Conservation (phyloP, 2,888 invertebrate genomes). For the Meliscaeva auricollis region DNA sequence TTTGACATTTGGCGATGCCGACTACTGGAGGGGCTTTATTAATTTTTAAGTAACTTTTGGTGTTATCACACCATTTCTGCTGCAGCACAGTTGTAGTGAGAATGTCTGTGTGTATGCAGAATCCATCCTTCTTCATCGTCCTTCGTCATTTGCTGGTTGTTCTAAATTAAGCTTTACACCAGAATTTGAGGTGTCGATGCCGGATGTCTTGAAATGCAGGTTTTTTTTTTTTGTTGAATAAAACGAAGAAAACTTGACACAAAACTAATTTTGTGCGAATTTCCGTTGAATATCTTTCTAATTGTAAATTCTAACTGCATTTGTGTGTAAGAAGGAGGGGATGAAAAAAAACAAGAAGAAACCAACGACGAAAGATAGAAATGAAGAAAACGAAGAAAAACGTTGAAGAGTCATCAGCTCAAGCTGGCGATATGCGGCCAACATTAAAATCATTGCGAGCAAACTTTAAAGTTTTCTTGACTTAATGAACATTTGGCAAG, state of each 20-base stretch:
- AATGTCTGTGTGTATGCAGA: background rate
- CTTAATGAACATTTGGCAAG: constrained; percentile 70
- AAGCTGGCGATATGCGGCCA: constrained; percentile 42
- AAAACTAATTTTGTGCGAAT: constrained; percentile 71
- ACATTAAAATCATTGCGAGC: constrained; percentile 56
- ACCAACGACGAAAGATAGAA: background rate
- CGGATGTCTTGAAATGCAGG: constrained; percentile 17
- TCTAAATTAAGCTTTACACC: constrained; percentile 46
- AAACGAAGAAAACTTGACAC: constrained; percentile 57
- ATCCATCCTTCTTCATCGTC: background rate
- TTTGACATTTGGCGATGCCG: constrained; percentile 51
- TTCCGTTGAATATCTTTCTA: constrained; percentile 62
- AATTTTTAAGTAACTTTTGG: constrained; percentile 70
- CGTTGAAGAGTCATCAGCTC: constrained; percentile 34
- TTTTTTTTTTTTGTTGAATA: background rate
- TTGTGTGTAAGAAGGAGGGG: constrained; percentile 9
- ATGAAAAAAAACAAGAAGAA: constrained; percentile 43
- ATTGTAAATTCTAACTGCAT: constrained; percentile 70
- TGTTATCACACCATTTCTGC: constrained; percentile 56
- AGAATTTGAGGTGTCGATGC: constrained; percentile 22
- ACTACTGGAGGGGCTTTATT: constrained; percentile 40
- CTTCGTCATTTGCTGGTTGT: constrained; percentile 22
- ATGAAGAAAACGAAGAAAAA: background rate
- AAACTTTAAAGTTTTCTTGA: constrained; percentile 68
- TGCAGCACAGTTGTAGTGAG: background rate